A percentile compares a stretch with the other conserved stretches of the same genome.
These are phyloP conservation scores for Rhagophthalmus giganteus DNA, from an alignment of 2,888 invertebrate species.

Conservation along the genomic window DNA sequence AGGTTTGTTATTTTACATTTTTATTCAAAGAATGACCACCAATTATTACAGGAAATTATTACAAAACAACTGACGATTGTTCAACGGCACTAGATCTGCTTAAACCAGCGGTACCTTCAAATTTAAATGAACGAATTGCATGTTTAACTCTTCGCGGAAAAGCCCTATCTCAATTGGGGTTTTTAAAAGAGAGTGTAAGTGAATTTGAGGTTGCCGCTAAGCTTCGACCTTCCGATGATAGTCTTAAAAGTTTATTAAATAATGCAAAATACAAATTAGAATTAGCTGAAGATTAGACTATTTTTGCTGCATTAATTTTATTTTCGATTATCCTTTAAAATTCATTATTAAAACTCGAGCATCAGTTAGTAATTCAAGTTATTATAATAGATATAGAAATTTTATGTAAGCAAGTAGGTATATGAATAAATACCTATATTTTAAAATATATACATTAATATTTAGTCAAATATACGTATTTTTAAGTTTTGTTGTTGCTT, in stretches of 20 bases:
- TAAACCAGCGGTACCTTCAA: slow-evolving; percentile 71
- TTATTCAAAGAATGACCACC: too few species aligned
- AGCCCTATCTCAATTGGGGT: slow-evolving; percentile 71
- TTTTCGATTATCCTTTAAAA: too few species aligned
- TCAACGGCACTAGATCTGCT: slow-evolving; percentile 73
- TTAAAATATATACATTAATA: too few species aligned
- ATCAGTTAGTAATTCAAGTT: too few species aligned
- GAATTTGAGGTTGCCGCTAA: slow-evolving; percentile 76
- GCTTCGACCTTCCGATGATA: slow-evolving; percentile 65
- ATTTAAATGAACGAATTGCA: slow-evolving; percentile 69
- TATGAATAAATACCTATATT: too few species aligned
- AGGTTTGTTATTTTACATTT: slow-evolving; percentile 40
- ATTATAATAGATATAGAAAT: too few species aligned
- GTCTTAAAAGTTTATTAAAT: slow-evolving; percentile 62
- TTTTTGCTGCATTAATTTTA: too few species aligned
- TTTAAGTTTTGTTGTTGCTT: too few species aligned
- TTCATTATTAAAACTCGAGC: too few species aligned
- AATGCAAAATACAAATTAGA: slow-evolving; percentile 15
- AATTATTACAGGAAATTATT: slow-evolving; percentile 68
- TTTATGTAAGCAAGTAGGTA: too few species aligned
- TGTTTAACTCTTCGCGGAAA: slow-evolving; percentile 76
- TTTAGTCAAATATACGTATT: too few species aligned
- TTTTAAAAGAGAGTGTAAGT: slow-evolving; percentile 68
- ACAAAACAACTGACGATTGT: slow-evolving; percentile 62
- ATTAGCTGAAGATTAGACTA: too few species aligned